phyloP scores from a whole-genome alignment of 2,797 vertebrate genomes.

The Syngnathus acus region DNA sequence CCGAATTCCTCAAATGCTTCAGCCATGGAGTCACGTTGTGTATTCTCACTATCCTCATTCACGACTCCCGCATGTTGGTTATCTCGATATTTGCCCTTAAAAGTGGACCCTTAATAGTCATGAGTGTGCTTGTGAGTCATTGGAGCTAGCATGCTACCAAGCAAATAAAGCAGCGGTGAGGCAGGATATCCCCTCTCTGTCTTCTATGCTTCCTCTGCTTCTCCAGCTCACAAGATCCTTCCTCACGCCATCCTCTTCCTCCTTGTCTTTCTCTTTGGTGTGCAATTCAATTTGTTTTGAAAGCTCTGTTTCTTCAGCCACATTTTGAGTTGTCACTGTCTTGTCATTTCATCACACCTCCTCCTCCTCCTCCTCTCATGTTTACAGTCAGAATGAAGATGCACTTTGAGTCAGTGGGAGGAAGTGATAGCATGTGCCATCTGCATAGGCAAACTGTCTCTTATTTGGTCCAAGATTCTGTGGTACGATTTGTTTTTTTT shows the following conservation, averaged over 20 bases:
- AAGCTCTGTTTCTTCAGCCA: slow-evolving; percentile 16
- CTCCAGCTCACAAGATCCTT: slow-evolving; percentile 47
- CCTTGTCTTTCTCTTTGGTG: slow-evolving; percentile 2
- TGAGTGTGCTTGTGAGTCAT: slow-evolving; percentile 39
- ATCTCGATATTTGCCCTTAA: slow-evolving; percentile 26
- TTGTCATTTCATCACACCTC: slow-evolving; percentile 9
- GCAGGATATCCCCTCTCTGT: slow-evolving; percentile 68
- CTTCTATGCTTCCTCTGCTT: slow-evolving; percentile 61
- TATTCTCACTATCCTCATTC: slow-evolving; percentile 29
- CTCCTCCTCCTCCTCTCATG: neutral
- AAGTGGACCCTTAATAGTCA: slow-evolving; percentile 42
- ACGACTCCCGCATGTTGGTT: slow-evolving; percentile 17
- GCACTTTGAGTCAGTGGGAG: slow-evolving; percentile 1
- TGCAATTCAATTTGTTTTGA: slow-evolving; percentile 26
- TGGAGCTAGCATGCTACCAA: slow-evolving; percentile 4
- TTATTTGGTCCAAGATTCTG: too few relatives aligned
- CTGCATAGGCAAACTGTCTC: neutral
- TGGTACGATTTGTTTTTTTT: too few relatives aligned
- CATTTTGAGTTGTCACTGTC: slow-evolving; percentile 7
- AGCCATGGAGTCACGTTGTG: slow-evolving; percentile 44
- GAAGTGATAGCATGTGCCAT: neutral
- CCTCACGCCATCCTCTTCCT: slow-evolving; percentile 29
- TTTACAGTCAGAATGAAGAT: slow-evolving; percentile 24
- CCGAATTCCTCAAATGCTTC: slow-evolving; percentile 34
- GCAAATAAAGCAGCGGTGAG: slow-evolving; percentile 21